Percentiles rank a stretch among this genome's conserved stretches.
Evolutionary conservation across 1,140 invertebrate genomes (phyloP).

Genomic region (Adelges cooleyi): DNA sequence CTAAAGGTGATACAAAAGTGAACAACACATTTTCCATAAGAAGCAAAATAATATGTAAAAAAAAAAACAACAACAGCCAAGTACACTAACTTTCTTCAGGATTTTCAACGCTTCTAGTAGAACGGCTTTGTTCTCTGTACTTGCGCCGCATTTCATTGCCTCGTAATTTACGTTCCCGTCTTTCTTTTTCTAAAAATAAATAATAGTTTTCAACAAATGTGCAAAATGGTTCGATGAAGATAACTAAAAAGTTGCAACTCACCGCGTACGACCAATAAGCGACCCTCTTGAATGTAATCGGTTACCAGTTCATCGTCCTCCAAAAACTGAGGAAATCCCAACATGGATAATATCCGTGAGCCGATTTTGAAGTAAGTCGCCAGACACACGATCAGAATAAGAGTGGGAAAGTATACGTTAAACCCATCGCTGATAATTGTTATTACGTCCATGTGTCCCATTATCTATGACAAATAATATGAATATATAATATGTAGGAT

Average conservation of each 20-base stretch:
- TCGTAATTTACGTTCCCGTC: constrained; percentile 20
- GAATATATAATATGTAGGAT: neutral
- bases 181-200: constrained; percentile 27
- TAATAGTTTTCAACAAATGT: neutral
- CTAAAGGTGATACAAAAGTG: neutral
- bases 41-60: too few relatives aligned
- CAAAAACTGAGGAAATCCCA: constrained; percentile 94
- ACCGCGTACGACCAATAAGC: constrained; percentile 78
- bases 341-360: constrained; percentile 67
- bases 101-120: neutral
- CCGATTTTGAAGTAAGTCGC: constrained; percentile 94
- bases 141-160: constrained; percentile 15
- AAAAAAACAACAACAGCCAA: too few relatives aligned
- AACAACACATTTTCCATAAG: too few relatives aligned
- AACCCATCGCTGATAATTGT: constrained; percentile 95
- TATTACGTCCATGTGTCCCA: constrained; percentile 99
- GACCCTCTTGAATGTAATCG: constrained; percentile 86
- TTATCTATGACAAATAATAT: constrained; percentile 56
- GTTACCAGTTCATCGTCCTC: constrained; percentile 85
- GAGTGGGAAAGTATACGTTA: constrained; percentile 98
- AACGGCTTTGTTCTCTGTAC: neutral
- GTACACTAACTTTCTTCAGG: neutral
- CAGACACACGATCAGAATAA: constrained; percentile 83
- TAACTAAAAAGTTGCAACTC: constrained; percentile 30
- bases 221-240: neutral